Base-by-base conservation (phyloP, 2,113 vertebrate genomes). In the Hemicordylus capensis region DNA sequence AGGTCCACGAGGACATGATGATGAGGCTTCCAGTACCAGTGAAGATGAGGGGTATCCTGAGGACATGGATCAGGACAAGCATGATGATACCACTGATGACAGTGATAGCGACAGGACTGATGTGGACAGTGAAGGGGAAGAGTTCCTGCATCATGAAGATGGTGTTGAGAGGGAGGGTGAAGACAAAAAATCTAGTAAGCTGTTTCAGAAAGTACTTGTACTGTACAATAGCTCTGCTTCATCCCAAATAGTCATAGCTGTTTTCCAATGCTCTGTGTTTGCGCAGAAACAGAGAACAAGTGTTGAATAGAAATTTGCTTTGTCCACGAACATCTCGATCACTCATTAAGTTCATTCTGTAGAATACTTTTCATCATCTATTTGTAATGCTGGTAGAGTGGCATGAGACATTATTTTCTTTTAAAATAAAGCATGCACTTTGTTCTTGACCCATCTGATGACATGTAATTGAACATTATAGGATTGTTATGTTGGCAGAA, bases 81-180 rank as follows among this genome's bases (percentile, higher is more conserved):
- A 97, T 0, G 95, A 97, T 10, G 98, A 98, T 72, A 98, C 97
- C 2, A 97, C 97, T 31, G 99, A 97, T 10, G 98, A 98, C 0
- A 98, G 98, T 1, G 98, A 99, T 84, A 96, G 96, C 0, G 98
- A 98, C n/a, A 95, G 96, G 22, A 95, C 96, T 4, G 98, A 98
- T 1, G 97, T 96, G 24, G 95, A 99, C 92, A 93, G 98, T 4
- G 98, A 99, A 31, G 97, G 97, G 0, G 97, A 98, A 81, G 98
- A 98, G 1, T 98, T 98, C 26, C 93, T 97, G 51, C 98, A 98
- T 83, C 94, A 96, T 14, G 98, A 98, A 0, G 96, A 96, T 37
- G 91, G 88, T 51, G 93, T 91, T 17, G 96, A 97, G 39, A 93
- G 95, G 75, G 96, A 96, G 80, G 93, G 91, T 83, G 95, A 96